Base-by-base conservation (phyloP, 1,140 invertebrate genomes). In the Macrosteles quadrilineatus region DNA sequence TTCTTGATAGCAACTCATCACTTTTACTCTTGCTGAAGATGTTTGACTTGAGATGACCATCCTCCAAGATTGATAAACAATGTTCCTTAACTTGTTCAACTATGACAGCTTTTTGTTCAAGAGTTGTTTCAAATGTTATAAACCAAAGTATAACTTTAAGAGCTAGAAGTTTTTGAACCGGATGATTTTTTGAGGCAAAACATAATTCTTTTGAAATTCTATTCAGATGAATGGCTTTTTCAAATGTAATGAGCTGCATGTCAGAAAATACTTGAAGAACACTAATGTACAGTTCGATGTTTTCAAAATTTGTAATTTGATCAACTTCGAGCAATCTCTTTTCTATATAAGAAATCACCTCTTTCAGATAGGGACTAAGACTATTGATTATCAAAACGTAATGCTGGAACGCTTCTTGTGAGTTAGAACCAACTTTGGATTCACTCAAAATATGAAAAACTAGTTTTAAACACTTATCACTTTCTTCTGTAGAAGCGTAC, bases 1-100 rank as follows among this genome's bases (percentile, higher is more conserved):
- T 68, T 55, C 70, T 65, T 23, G 72, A 69, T 19, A 71, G 59
- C 4, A 68, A 21, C 6, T 36, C 23, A 14, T 73, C 70, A 55
- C 23, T 23, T 1, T 43, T 21, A 47, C 29, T 32, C 57, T 72
- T 73, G n/a, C n/a, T n/a, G 23, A 45, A 62, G 21, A 12, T 0
- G 1, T 19, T 50, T 50, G 21, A 21, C 14, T 19, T 4, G 21
- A 50, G 47, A 50, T 50, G n/a, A 50, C 4, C 47, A 50, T 50
- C 6, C n/a, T 50, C n/a, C 4, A 50, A 19, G n/a, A 50, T 17
- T n/a, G n/a, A 50, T 6, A 50, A 50, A 21, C 21, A 50, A 50
- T 50, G n/a, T 21, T 17, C 14, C n/a, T 21, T 50, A 21, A 50
- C n/a, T 4, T 11, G 14, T 50, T 50, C 47, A 6, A 53, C n/a